Percentiles rank a stretch among this genome's conserved stretches.
Conservation (phyloP, 2,113 vertebrate genomes). For the Gallinago jamesoni region DNA sequence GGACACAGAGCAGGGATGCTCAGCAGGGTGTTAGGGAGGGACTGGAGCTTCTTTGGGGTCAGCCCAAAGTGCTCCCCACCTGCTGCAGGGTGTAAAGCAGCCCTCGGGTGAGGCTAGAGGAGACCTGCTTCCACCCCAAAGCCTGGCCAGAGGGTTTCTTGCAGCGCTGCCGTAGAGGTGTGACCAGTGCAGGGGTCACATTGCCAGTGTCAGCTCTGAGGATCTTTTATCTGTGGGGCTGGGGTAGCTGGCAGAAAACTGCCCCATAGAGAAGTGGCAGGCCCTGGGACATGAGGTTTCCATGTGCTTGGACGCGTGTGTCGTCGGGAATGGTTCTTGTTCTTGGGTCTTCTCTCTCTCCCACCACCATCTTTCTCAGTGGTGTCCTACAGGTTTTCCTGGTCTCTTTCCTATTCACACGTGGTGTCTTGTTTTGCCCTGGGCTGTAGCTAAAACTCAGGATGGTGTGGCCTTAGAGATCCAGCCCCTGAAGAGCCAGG, state of each 20-base stretch:
- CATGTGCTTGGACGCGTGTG: slow-evolving; percentile 20
- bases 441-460: slow-evolving; percentile 90
- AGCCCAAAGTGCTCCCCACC: not conserved
- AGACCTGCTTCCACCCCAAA: not conserved
- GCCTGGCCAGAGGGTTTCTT: not conserved
- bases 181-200: not conserved
- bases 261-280: not conserved
- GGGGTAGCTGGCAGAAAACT: not conserved
- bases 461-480: slow-evolving; percentile 96
- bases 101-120: not conserved
- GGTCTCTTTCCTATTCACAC: slow-evolving; percentile 53
- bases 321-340: slow-evolving; percentile 33
- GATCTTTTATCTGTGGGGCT: not conserved
- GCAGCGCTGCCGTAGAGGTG: not conserved
- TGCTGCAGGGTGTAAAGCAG: not conserved
- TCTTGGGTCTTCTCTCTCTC: slow-evolving; percentile 38
- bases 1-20: not conserved
- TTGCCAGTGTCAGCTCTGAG: not conserved
- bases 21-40: fast-evolving
- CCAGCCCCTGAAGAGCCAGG: slow-evolving; percentile 95
- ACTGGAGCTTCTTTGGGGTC: not conserved
- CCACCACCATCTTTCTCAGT: slow-evolving; percentile 48
- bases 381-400: slow-evolving; percentile 3
- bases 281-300: not conserved
- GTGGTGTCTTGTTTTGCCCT: slow-evolving; percentile 54